These are phyloP conservation scores for Tanypteryx hageni DNA, from an alignment of 2,888 invertebrate species.

Conservation along the genomic window DNA sequence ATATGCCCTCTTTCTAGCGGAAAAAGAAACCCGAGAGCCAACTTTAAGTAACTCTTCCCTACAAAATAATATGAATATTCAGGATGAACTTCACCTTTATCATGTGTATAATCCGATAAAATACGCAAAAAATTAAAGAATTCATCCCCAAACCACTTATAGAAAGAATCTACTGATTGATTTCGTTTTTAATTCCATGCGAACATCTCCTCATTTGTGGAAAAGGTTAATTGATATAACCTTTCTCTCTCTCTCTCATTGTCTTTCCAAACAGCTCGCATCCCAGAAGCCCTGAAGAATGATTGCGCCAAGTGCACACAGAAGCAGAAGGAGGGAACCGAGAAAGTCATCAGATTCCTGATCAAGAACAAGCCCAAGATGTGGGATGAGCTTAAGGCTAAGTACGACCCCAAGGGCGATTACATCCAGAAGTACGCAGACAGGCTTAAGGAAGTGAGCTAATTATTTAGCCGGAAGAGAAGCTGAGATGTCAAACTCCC, in stretches of 20 bases:
- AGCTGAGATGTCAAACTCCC: too few species aligned
- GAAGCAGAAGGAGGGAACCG: slow-evolving; percentile 80
- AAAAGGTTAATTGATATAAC: background rate
- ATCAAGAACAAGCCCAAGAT: slow-evolving; percentile 81
- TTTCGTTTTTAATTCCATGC: too few species aligned
- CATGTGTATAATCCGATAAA: too few species aligned
- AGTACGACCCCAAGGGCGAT: slow-evolving; percentile 83
- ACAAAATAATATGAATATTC: too few species aligned
- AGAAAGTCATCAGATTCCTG: slow-evolving; percentile 81
- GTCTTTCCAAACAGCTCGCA: slow-evolving; percentile 75
- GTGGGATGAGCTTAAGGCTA: slow-evolving; percentile 82
- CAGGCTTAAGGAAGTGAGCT: slow-evolving; percentile 17
- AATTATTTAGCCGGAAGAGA: background rate
- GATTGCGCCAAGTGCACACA: slow-evolving; percentile 84
- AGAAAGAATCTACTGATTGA: too few species aligned
- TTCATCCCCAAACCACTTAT: too few species aligned
- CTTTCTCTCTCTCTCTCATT: background rate
- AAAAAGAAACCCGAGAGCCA: too few species aligned
- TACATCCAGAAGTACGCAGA: slow-evolving; percentile 74
- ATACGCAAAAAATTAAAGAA: too few species aligned
- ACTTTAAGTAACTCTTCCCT: too few species aligned
- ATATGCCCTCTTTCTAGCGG: too few species aligned
- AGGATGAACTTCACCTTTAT: too few species aligned
- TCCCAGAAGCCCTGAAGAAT: slow-evolving; percentile 84
- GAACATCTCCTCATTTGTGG: too few species aligned